Conservation (phyloP, 2,797 vertebrate species). For the Melanotaenia parkinsoni region DNA sequence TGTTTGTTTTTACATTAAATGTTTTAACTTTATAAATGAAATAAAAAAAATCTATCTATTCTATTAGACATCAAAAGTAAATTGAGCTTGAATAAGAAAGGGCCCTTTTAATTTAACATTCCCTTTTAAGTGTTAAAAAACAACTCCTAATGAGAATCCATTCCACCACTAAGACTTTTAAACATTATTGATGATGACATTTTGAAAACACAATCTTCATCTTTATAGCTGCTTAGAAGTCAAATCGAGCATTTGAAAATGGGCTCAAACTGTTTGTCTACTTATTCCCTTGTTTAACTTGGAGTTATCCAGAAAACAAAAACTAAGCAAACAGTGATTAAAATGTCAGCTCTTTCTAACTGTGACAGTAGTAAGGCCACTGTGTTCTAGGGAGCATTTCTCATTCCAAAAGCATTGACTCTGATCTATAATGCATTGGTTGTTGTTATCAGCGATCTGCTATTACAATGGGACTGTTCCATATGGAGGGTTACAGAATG, state of each 20-base stretch:
- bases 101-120: neutral
- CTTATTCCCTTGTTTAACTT: conserved; percentile 34
- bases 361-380: conserved; percentile 15
- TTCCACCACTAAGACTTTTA: neutral
- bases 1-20: neutral
- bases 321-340: conserved; percentile 32
- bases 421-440: conserved; percentile 64
- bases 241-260: conserved; percentile 16
- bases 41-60: too few species aligned
- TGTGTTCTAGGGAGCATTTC: conserved; percentile 59
- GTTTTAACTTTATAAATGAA: neutral
- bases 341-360: conserved; percentile 25
- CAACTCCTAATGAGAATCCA: neutral
- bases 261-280: too few species aligned
- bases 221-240: conserved; percentile 13
- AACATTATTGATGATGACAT: conserved; percentile 3
- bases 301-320: conserved; percentile 40
- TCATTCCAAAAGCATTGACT: conserved; percentile 59
- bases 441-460: conserved; percentile 15
- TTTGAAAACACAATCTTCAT: neutral
- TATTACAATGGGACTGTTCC: conserved; percentile 11
- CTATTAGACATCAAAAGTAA: neutral
- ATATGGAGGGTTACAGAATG: conserved; percentile 25
- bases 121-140: neutral
- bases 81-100: neutral